Evolutionary conservation across 2,797 vertebrate genomes (phyloP).

Genomic region (Brotogeris chrysoptera): DNA sequence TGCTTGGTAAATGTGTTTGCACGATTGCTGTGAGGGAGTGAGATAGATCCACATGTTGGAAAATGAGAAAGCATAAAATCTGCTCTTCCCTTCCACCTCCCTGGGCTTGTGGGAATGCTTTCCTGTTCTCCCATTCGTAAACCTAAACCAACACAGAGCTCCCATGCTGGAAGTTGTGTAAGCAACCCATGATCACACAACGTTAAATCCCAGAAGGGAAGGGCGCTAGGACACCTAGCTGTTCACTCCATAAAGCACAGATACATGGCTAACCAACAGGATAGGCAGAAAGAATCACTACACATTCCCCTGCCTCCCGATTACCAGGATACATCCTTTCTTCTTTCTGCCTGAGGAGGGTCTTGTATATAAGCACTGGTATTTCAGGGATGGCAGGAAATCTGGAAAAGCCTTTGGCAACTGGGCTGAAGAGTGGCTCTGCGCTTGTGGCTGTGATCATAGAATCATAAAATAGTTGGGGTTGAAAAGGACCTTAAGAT

Average conservation of each 20-base stretch:
- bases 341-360: neutral
- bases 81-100: neutral
- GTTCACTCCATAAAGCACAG: neutral
- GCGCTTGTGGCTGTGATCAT: fast-evolving
- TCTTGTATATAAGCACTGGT: neutral
- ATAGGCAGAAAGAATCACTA: neutral
- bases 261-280: neutral
- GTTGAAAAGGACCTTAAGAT: neutral
- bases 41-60: neutral
- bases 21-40: neutral
- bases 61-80: slow-evolving; percentile 19
- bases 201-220: neutral
- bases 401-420: neutral
- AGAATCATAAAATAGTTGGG: neutral
- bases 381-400: neutral
- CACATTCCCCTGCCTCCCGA: neutral
- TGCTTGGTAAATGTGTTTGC: neutral
- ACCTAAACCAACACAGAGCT: slow-evolving; percentile 10
- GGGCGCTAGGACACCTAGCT: neutral
- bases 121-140: slow-evolving; percentile 9
- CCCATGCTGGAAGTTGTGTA: neutral
- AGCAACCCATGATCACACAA: neutral
- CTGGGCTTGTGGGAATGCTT: neutral
- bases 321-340: neutral
- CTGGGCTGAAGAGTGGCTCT: neutral